These are phyloP conservation scores for Sciaenops ocellatus DNA, from an alignment of 2,797 vertebrate species.

Conservation along the genomic window DNA sequence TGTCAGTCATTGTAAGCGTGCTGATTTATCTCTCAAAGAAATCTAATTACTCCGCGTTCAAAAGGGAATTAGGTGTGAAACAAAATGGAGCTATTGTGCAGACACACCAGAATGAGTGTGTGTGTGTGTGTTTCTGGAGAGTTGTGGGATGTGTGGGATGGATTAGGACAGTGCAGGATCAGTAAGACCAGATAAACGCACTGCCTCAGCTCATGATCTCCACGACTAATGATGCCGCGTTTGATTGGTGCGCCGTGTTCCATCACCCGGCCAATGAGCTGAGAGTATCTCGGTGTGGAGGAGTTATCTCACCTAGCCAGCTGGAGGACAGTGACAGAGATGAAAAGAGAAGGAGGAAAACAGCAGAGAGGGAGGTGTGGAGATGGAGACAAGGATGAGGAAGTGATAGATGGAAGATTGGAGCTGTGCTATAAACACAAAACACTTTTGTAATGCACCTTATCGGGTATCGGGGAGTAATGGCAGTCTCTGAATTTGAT, in stretches of 20 bases:
- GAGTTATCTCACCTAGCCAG: slow-evolving; percentile 84
- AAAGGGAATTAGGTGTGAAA: slow-evolving; percentile 37
- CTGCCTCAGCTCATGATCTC: slow-evolving; percentile 49
- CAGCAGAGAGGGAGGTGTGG: slow-evolving; percentile 47
- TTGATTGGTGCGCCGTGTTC: slow-evolving; percentile 69
- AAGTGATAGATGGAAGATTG: slow-evolving; percentile 56
- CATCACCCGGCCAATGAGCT: slow-evolving; percentile 67
- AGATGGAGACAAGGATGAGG: slow-evolving; percentile 63
- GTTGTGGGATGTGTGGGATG: slow-evolving; percentile 34
- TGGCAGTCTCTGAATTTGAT: slow-evolving; percentile 37
- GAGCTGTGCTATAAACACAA: slow-evolving; percentile 36
- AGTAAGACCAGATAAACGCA: slow-evolving; percentile 65
- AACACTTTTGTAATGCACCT: slow-evolving; percentile 52
- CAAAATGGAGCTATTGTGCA: slow-evolving; percentile 28
- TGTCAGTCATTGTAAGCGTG: slow-evolving; percentile 30
- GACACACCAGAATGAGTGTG: slow-evolving; percentile 3
- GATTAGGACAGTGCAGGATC: slow-evolving; percentile 51
- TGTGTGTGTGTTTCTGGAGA: slow-evolving; percentile 7
- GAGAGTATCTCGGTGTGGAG: slow-evolving; percentile 65
- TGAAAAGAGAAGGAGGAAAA: slow-evolving; percentile 64
- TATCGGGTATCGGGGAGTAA: slow-evolving; percentile 57
- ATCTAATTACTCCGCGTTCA: slow-evolving; percentile 39
- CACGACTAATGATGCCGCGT: slow-evolving; percentile 71
- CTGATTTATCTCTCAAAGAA: slow-evolving; percentile 36
- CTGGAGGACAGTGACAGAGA: slow-evolving; percentile 81